Percentiles rank a stretch among this genome's conserved stretches.
These are phyloP conservation scores for Siniperca obscura DNA, from an alignment of 2,797 vertebrate species.

Conservation along the genomic window DNA sequence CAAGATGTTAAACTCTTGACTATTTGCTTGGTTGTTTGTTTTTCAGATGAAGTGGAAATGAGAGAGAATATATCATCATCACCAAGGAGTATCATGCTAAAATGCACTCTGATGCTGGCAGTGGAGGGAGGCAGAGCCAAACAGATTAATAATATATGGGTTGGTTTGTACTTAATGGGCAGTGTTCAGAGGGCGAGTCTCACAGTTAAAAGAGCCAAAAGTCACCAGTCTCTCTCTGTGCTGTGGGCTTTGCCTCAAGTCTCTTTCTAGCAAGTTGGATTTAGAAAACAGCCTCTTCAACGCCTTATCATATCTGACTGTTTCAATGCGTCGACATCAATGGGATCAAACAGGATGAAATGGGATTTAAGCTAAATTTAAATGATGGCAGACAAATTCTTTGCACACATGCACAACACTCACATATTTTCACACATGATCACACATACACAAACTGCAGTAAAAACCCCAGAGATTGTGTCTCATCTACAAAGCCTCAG, in stretches of 20 bases:
- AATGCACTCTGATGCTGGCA: constrained; percentile 65
- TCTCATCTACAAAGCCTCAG: constrained; percentile 59
- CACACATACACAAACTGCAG: constrained; percentile 44
- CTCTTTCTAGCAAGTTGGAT: constrained; percentile 40
- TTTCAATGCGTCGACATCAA: constrained; percentile 45
- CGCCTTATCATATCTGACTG: constrained; percentile 41
- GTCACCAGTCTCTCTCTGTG: constrained; percentile 10
- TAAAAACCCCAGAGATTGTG: constrained; percentile 46
- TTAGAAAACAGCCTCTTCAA: constrained; percentile 43
- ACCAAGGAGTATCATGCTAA: constrained; percentile 57
- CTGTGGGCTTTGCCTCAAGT: constrained; percentile 18
- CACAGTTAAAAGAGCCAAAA: constrained; percentile 48
- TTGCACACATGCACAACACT: constrained; percentile 25
- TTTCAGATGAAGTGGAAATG: constrained; percentile 54
- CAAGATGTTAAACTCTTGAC: constrained; percentile 31
- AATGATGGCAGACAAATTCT: constrained; percentile 46
- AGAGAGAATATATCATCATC: constrained; percentile 60
- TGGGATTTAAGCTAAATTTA: constrained; percentile 60
- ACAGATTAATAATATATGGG: constrained; percentile 71
- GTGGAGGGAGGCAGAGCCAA: constrained; percentile 51
- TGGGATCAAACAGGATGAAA: constrained; percentile 55
- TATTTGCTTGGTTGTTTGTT: constrained; percentile 44
- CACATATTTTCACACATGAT: constrained; percentile 46
- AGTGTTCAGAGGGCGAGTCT: constrained; percentile 42
- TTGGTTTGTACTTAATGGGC: constrained; percentile 61